These are phyloP conservation scores for Notocelia uddmanniana DNA, from an alignment of 2,888 invertebrate genomes.

Conservation along the genomic window DNA sequence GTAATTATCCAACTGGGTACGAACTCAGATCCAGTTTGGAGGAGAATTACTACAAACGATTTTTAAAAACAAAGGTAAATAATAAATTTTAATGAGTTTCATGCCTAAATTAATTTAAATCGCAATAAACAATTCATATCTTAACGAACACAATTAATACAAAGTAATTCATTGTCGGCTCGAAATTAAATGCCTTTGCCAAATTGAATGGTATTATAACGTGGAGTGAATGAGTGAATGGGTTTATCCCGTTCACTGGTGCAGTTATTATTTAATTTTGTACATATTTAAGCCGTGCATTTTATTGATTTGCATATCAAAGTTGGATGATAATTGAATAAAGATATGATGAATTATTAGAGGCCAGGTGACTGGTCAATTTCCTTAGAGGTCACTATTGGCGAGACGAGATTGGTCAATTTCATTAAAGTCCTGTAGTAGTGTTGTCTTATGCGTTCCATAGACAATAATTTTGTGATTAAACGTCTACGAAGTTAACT, in stretches of 20 bases:
- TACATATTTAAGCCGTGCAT: background rate
- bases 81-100: no score
- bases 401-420: no score
- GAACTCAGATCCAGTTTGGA: no score
- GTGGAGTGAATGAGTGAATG: conserved; percentile 17
- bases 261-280: conserved; percentile 1
- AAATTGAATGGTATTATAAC: conserved; percentile 8
- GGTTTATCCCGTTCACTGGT: background rate
- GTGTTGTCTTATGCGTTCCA: no score
- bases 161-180: conserved; percentile 2
- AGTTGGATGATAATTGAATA: background rate
- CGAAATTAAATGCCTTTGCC: conserved; percentile 2
- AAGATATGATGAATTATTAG: background rate
- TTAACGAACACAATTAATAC: background rate
- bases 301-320: conserved; percentile 4
- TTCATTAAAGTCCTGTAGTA: no score
- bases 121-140: background rate
- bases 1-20: no score
- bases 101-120: background rate
- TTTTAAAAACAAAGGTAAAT: no score
- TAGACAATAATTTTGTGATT: no score
- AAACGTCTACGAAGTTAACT: no score
- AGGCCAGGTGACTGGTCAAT: no score
- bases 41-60: no score
- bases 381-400: no score